Evolutionary conservation across 2,113 vertebrate genomes (phyloP).

Genomic region (Daubentonia madagascariensis): DNA sequence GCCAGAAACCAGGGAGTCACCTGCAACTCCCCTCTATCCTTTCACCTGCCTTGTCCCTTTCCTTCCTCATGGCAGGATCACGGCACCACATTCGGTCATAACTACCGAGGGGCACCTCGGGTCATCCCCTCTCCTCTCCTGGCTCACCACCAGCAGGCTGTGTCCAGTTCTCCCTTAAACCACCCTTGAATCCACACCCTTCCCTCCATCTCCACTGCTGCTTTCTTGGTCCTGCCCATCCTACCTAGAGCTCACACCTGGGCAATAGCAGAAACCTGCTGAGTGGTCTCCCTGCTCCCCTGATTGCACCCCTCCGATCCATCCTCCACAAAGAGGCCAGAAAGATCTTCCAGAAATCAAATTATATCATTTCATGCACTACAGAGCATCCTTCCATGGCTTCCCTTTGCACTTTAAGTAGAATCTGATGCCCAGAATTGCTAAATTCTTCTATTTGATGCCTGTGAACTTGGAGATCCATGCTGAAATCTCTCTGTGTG

Average conservation of each 20-base stretch:
- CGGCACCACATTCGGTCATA: accelerated
- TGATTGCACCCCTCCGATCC: neutral
- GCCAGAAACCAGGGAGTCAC: neutral
- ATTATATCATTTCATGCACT: accelerated
- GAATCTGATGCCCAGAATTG: neutral
- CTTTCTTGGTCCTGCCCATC: neutral
- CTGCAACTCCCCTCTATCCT: neutral
- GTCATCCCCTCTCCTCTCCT: accelerated
- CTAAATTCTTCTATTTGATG: neutral
- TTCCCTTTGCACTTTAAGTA: neutral
- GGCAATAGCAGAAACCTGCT: accelerated
- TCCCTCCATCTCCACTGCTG: accelerated
- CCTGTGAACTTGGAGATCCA: neutral
- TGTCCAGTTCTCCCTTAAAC: too few species aligned
- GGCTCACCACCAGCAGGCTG: accelerated
- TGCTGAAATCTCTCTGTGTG: neutral
- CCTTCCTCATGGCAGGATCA: neutral
- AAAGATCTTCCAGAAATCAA: neutral
- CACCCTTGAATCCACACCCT: neutral
- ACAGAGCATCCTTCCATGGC: neutral
- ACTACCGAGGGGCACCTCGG: accelerated
- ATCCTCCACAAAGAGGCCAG: neutral
- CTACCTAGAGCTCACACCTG: accelerated
- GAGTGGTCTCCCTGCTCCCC: accelerated
- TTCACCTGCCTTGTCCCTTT: neutral